Percentiles rank a stretch among this genome's conserved stretches.
These are phyloP conservation scores for Myrmophylax atrothorax DNA, from an alignment of 2,113 vertebrate genomes.

Conservation along the genomic window DNA sequence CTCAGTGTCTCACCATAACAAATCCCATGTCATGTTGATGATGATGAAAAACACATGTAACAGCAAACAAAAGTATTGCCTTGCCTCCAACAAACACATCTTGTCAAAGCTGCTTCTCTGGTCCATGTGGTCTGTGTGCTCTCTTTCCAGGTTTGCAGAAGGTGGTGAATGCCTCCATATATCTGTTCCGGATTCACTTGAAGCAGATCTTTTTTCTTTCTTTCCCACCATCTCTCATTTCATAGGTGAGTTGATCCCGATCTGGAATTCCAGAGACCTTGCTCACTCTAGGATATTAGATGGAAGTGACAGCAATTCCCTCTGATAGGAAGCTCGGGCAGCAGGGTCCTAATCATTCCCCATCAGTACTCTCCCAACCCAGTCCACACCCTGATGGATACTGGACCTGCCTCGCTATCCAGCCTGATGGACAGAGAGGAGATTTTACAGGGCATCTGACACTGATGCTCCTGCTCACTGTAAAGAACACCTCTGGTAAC, in stretches of 20 bases:
- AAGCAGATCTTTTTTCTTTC: slow-evolving; percentile 66
- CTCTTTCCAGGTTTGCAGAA: slow-evolving; percentile 60
- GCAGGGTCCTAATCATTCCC: neutral
- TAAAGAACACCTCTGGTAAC: neutral
- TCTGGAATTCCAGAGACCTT: neutral
- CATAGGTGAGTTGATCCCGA: slow-evolving; percentile 77
- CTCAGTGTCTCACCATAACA: neutral
- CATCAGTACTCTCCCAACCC: neutral
- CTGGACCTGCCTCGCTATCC: neutral
- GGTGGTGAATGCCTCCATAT: slow-evolving; percentile 64
- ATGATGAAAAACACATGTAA: neutral
- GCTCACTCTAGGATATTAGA: neutral
- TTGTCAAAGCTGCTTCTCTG: neutral
- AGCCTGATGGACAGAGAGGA: neutral
- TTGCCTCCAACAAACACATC: neutral
- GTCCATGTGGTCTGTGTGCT: neutral
- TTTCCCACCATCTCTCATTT: slow-evolving; percentile 79
- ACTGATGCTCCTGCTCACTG: neutral
- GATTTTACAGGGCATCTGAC: neutral
- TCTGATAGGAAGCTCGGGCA: neutral
- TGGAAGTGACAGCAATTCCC: neutral
- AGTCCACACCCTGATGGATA: neutral
- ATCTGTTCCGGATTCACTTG: slow-evolving; percentile 68
- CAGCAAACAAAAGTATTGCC: neutral
- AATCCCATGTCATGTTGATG: neutral